A percentile compares a stretch with the other conserved stretches of the same genome.
phyloP scores from a whole-genome alignment of 2,888 invertebrate genomes.

The Scaeva pyrastri region DNA sequence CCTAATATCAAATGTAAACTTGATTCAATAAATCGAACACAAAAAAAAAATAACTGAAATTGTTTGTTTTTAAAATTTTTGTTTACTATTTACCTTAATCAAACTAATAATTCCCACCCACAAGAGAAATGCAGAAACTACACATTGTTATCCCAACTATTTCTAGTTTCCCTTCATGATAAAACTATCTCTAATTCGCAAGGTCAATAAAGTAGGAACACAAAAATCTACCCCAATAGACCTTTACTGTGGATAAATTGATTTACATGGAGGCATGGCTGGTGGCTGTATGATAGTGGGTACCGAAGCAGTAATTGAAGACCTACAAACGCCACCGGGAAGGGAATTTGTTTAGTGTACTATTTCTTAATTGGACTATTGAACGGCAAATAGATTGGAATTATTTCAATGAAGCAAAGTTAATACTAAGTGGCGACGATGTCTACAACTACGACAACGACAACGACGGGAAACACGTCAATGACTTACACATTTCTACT shows the following conservation, averaged over 20 bases:
- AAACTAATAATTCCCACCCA: background rate
- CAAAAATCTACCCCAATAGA: constrained; percentile 21
- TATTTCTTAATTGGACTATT: constrained; percentile 51
- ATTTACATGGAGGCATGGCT: background rate
- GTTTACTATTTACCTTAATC: constrained; percentile 29
- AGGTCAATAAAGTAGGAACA: constrained; percentile 39
- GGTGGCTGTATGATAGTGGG: background rate
- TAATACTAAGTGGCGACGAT: constrained; percentile 1
- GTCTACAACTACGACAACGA: background rate
- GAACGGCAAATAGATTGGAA: constrained; percentile 56
- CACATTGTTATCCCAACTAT: constrained; percentile 1
- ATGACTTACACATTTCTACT: constrained; percentile 11
- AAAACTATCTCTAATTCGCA: constrained; percentile 34
- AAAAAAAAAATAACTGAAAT: background rate
- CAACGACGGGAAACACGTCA: constrained; percentile 7
- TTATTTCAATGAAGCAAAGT: constrained; percentile 44
- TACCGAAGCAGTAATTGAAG: constrained; percentile 49
- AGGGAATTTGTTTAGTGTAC: constrained; percentile 32
- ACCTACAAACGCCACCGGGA: constrained; percentile 41
- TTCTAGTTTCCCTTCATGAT: constrained; percentile 42
- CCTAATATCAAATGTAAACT: background rate
- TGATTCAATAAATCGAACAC: background rate
- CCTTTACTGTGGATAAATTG: background rate
- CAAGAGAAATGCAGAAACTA: background rate
- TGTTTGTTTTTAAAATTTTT: constrained; percentile 8